A percentile compares a stretch with the other conserved stretches of the same genome.
These are phyloP conservation scores for Galeopterus variegatus DNA, from an alignment of 2,113 vertebrate species.

Conservation along the genomic window DNA sequence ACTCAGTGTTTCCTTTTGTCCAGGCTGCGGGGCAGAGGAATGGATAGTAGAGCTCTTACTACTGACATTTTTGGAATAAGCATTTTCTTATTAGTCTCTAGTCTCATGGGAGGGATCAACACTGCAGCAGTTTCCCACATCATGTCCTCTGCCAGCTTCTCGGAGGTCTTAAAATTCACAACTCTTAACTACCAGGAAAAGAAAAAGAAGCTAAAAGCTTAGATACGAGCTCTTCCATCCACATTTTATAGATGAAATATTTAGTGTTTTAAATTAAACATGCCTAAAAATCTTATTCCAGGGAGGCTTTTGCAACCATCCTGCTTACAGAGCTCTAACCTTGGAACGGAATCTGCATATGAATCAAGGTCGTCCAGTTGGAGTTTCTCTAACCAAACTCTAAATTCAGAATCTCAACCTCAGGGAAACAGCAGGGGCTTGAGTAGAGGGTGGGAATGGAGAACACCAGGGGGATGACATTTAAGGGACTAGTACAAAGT, in stretches of 20 bases:
- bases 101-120: not conserved
- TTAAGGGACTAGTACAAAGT: conserved; percentile 44
- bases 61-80: conserved; percentile 6
- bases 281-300: conserved; percentile 74
- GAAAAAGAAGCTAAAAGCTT: conserved; percentile 72
- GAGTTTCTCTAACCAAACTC: conserved; percentile 64
- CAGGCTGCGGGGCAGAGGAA: accelerated
- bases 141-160: not conserved
- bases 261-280: conserved; percentile 83
- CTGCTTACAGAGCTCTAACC: conserved; percentile 76
- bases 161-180: conserved; percentile 68
- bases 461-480: not conserved
- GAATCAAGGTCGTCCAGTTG: conserved; percentile 74
- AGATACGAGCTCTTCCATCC: conserved; percentile 59
- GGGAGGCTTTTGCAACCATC: conserved; percentile 71
- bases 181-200: conserved; percentile 66
- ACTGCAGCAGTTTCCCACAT: not conserved
- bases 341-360: conserved; percentile 78
- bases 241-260: conserved; percentile 80
- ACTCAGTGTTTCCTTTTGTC: not conserved
- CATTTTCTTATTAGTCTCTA: not conserved
- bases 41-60: not conserved
- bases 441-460: not conserved
- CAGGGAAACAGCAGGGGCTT: conserved; percentile 52
- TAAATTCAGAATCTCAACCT: conserved; percentile 65